These are phyloP conservation scores for Yponomeuta sedellus DNA, from an alignment of 2,888 invertebrate species.

Conservation along the genomic window DNA sequence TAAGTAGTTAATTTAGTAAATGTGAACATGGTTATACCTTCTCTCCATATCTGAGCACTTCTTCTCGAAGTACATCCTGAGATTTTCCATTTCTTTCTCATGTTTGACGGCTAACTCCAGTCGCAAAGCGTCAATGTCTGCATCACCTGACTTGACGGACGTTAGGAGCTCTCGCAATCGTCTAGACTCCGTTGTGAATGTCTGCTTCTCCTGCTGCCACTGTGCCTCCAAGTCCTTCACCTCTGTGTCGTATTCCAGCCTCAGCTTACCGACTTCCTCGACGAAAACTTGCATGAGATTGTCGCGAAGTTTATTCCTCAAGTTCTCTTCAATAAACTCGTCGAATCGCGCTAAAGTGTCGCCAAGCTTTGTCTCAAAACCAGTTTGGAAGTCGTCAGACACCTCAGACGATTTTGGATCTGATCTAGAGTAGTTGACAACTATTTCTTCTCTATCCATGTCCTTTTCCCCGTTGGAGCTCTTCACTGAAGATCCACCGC, in stretches of 20 bases:
- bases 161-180: conserved; percentile 72
- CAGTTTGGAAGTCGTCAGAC: conserved; percentile 57
- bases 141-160: conserved; percentile 75
- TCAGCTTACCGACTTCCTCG: conserved; percentile 71
- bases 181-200: conserved; percentile 70
- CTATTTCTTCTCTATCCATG: conserved; percentile 69
- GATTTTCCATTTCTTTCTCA: conserved; percentile 85
- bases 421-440: conserved; percentile 60
- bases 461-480: conserved; percentile 67
- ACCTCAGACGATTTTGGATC: conserved; percentile 53
- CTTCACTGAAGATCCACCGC: conserved; percentile 52
- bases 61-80: conserved; percentile 86
- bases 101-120: conserved; percentile 80
- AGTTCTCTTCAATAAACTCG: conserved; percentile 55
- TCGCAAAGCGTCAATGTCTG: conserved; percentile 72
- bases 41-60: conserved; percentile 88
- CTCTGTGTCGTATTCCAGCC: conserved; percentile 56
- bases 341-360: conserved; percentile 52
- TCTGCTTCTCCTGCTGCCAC: conserved; percentile 76
- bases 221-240: conserved; percentile 57
- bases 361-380: conserved; percentile 53
- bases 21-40: conserved; percentile 67
- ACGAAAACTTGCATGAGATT: conserved; percentile 73
- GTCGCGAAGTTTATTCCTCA: conserved; percentile 66
- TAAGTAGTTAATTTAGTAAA: neutral